Base-by-base conservation (phyloP, 37 sponge, comb jelly and placozoan species). In the Petrosia ficiformis region DNA sequence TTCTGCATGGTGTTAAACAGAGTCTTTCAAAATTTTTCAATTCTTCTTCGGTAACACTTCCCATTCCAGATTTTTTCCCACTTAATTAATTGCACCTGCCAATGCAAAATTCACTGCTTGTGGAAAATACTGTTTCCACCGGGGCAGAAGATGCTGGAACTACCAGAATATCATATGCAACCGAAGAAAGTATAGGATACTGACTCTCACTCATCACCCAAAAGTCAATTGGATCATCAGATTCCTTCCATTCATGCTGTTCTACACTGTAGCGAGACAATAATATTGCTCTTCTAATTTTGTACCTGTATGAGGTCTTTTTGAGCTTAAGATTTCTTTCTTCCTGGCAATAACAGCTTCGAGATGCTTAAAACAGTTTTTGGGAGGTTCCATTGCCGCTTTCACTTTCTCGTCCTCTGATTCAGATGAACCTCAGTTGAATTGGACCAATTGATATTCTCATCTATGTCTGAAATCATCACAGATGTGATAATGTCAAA, bases 101-200 rank as follows among this genome's bases (percentile, higher is more conserved):
- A 42, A 24, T 42, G 42, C 44, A 42, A 40, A 31, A 22, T 11
- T 72, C 73, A 26, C 73, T 54, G 4, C 54, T 43, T 30, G 52
- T 72, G 6, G 54, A 72, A 72, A 72, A 72, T 4, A 72, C 73
- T 4, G 29, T 40, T 29, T 72, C 73, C 29, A 72, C 29, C 4
- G 73, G 73, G 4, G 73, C 54, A 42, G 73, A 42, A 44, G 73
- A 72, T 10, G 52, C 73, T 19, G 73, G 73, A 42, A 42, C 29
- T 30, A 22, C 21, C 44, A 72, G 43, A 3, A 72, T 25, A 10
- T 72, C 73, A 72, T 31, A 39, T 29, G 26, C 73, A 72, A 43
- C 54, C 40, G 43, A n/a, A 21, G 52, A 29, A 48, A 42, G 72
- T 19, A 2, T 40, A 6, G 48, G 29, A 42, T 41, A 48, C 14